Percentiles rank a stretch among this genome's conserved stretches.
Evolutionary conservation across 2,888 invertebrate species (phyloP).

Genomic region (Osedax frankpressi): DNA sequence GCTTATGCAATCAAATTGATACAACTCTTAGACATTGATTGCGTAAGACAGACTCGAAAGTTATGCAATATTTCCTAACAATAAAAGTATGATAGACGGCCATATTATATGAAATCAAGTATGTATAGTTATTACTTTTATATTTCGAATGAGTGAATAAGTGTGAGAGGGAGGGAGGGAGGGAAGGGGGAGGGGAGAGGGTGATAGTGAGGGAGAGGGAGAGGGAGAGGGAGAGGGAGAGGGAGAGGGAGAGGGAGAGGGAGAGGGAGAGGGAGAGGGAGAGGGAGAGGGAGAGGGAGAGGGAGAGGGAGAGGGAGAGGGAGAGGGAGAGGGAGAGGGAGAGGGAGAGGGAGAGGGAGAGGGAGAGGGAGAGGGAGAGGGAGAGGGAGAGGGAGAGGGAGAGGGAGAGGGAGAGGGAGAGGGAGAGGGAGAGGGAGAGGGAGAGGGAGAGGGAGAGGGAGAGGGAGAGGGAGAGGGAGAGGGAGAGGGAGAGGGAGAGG

Average conservation of each 20-base stretch:
- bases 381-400: neutral
- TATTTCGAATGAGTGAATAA: too few relatives aligned
- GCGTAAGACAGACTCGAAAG: too few relatives aligned
- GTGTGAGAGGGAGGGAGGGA: neutral
- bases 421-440: neutral
- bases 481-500: conserved; percentile 6
- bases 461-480: neutral
- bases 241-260: conserved; percentile 6
- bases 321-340: neutral
- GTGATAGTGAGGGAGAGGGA: neutral
- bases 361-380: neutral
- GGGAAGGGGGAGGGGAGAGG: neutral
- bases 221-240: conserved; percentile 13
- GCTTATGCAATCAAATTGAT: too few relatives aligned
- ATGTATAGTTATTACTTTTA: too few relatives aligned
- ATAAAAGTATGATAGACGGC: too few relatives aligned
- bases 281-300: neutral
- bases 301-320: neutral
- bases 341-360: conserved; percentile 5
- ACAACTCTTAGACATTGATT: too few relatives aligned
- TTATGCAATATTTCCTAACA: too few relatives aligned
- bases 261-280: conserved; percentile 11
- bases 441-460: neutral
- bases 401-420: conserved; percentile 7
- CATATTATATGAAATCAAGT: too few relatives aligned